phyloP scores from a whole-genome alignment of 2,797 vertebrate species.

The Etheostoma perlongum region DNA sequence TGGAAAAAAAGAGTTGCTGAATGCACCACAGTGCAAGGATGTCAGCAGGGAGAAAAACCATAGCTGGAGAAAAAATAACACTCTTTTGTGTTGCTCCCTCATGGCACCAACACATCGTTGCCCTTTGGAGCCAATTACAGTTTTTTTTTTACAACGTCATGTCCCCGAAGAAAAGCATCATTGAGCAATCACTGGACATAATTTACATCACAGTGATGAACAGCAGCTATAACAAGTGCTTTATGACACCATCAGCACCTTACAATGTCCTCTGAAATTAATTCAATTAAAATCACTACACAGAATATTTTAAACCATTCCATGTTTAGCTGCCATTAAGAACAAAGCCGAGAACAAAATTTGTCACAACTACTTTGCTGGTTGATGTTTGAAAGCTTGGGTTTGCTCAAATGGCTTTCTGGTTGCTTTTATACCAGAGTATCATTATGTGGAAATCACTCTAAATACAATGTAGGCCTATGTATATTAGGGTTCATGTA shows the following conservation, averaged over 20 bases:
- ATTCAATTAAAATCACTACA: conserved; percentile 96
- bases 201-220: conserved; percentile 89
- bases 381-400: conserved; percentile 51
- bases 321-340: conserved; percentile 89
- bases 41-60: conserved; percentile 48
- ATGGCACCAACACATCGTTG: conserved; percentile 72
- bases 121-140: conserved; percentile 86
- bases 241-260: conserved; percentile 94
- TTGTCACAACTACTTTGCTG: conserved; percentile 56
- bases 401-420: conserved; percentile 37
- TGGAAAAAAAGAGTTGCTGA: conserved; percentile 42
- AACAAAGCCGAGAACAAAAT: conserved; percentile 66
- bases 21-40: conserved; percentile 36
- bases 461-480: conserved; percentile 15
- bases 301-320: conserved; percentile 89
- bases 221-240: conserved; percentile 83
- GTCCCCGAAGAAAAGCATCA: conserved; percentile 84
- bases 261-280: conserved; percentile 93
- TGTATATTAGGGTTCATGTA: conserved; percentile 17
- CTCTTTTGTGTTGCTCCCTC: conserved; percentile 68
- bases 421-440: conserved; percentile 29
- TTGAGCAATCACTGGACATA: conserved; percentile 82
- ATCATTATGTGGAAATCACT: conserved; percentile 37
- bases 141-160: conserved; percentile 73
- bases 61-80: conserved; percentile 63